These are phyloP conservation scores for Hydropsyche tenuis DNA, from an alignment of 1,140 invertebrate genomes.

Conservation along the genomic window DNA sequence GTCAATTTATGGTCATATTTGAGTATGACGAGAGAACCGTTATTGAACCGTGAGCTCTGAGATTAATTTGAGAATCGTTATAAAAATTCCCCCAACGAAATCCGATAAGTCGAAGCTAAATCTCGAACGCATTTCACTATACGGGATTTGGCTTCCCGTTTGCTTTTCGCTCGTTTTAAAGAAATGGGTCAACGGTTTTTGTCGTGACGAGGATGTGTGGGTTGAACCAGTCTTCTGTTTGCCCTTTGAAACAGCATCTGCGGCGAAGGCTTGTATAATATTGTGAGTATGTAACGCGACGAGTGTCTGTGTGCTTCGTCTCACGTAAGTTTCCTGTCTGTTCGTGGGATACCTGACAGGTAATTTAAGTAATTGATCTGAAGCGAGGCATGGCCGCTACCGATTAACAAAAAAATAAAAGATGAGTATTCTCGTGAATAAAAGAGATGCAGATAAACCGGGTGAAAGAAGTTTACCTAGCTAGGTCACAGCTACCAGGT, in stretches of 20 bases:
- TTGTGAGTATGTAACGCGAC: background rate
- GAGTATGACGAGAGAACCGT: slow-evolving; percentile 5
- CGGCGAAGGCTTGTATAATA: background rate
- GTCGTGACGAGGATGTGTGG: slow-evolving; percentile 11
- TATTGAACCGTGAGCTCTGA: background rate
- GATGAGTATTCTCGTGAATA: background rate
- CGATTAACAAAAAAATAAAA: slow-evolving; percentile 30
- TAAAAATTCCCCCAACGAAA: no score
- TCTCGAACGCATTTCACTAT: no score
- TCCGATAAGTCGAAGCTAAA: no score
- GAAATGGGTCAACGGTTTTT: slow-evolving; percentile 23
- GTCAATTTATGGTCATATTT: no score
- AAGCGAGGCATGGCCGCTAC: slow-evolving; percentile 25
- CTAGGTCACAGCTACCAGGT: slow-evolving; percentile 27
- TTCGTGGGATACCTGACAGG: slow-evolving; percentile 38
- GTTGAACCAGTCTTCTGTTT: slow-evolving; percentile 21
- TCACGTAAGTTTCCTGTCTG: slow-evolving; percentile 33
- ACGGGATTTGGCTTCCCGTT: background rate
- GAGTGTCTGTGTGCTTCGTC: slow-evolving; percentile 12
- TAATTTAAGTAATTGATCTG: slow-evolving; percentile 39
- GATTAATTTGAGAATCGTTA: no score
- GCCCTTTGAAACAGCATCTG: slow-evolving; percentile 10
- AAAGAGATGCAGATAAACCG: slow-evolving; percentile 34
- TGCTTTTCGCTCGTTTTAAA: background rate
- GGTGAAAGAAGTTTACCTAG: slow-evolving; percentile 42